Conservation (phyloP, 2,797 vertebrate genomes). For the Oreortyx pictus region DNA sequence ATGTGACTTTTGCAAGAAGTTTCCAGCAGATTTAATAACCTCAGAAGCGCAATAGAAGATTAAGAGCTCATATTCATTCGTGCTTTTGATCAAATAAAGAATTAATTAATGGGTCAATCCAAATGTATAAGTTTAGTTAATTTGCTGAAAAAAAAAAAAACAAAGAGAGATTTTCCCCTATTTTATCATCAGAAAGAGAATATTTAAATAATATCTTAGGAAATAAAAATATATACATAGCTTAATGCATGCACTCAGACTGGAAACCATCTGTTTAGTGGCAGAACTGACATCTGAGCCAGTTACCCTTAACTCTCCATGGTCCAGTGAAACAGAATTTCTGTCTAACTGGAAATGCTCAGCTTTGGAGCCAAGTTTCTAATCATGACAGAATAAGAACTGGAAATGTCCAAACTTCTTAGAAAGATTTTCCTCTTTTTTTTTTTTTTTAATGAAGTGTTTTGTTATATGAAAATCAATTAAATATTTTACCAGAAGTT, state of each 20-base stretch:
- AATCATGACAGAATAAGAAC: not conserved
- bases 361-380: not conserved
- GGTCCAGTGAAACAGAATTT: not conserved
- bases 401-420: not conserved
- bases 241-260: not conserved
- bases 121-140: not conserved
- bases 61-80: not conserved
- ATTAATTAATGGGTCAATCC: not conserved
- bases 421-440: not conserved
- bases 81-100: not conserved
- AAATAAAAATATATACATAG: not conserved
- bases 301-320: not conserved
- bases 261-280: not conserved
- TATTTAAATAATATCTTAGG: not conserved
- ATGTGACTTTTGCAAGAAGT: not conserved
- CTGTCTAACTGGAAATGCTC: not conserved
- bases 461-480: not conserved
- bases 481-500: not conserved
- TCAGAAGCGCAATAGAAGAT: not conserved
- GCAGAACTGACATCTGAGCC: not conserved
- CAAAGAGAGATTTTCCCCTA: not conserved
- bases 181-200: not conserved
- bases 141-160: not conserved
- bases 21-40: not conserved
- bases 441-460: not conserved